These are phyloP conservation scores for Diachrysia chrysitis DNA, from an alignment of 2,888 invertebrate genomes.

Conservation along the genomic window DNA sequence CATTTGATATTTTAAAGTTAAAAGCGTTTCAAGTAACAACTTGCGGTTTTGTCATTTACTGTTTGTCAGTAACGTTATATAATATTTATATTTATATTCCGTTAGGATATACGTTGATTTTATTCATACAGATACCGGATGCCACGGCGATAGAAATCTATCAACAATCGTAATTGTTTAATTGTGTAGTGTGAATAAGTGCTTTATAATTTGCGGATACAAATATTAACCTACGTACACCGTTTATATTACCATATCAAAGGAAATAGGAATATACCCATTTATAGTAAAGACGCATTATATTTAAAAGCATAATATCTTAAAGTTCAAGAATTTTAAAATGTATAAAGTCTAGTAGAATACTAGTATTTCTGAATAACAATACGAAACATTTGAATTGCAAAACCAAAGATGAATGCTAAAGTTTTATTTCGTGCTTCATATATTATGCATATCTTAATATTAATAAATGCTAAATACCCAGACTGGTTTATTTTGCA, in stretches of 20 bases:
- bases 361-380: neutral
- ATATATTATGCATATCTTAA: neutral
- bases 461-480: neutral
- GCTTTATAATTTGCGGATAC: neutral
- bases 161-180: neutral
- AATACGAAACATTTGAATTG: neutral
- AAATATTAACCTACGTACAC: neutral
- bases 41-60: neutral
- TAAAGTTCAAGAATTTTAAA: neutral
- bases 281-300: too few relatives aligned
- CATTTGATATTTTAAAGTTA: neutral
- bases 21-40: neutral
- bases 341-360: neutral
- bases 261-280: too few relatives aligned
- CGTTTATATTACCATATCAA: neutral
- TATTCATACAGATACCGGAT: constrained; percentile 2
- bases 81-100: neutral
- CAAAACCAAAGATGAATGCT: neutral
- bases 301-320: too few relatives aligned
- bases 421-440: neutral
- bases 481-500: constrained; percentile 27
- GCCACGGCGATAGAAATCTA: neutral
- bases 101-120: too few relatives aligned
- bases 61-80: neutral
- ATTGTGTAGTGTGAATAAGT: neutral